A percentile compares a stretch with the other conserved stretches of the same genome.
phyloP scores from a whole-genome alignment of 2,888 invertebrate species.

The Dendrolimus pini region DNA sequence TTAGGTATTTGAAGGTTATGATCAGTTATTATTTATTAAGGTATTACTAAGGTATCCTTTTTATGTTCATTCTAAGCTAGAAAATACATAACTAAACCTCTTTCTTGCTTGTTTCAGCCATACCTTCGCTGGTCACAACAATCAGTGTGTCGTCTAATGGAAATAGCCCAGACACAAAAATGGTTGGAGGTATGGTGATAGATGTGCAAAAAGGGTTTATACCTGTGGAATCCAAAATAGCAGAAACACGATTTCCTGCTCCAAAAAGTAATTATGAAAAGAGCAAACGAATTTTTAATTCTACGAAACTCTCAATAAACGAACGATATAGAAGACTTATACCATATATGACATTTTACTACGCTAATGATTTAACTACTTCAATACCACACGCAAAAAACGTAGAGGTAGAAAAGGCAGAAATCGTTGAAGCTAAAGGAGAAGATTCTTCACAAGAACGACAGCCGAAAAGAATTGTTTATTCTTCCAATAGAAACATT shows the following conservation, averaged over 20 bases:
- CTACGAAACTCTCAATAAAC: conserved; percentile 65
- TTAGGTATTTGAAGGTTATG: no score
- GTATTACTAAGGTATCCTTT: no score
- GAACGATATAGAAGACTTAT: conserved; percentile 86
- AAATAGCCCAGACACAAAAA: conserved; percentile 66
- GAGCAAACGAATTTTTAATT: conserved; percentile 29
- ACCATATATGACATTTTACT: conserved; percentile 89
- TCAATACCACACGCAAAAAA: conserved; percentile 47
- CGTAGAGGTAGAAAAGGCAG: conserved; percentile 60
- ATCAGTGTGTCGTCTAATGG: conserved; percentile 71
- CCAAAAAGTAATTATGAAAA: conserved; percentile 29
- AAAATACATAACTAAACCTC: no score
- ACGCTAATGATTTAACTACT: conserved; percentile 76
- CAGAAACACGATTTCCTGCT: conserved; percentile 15
- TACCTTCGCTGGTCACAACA: conserved; percentile 42
- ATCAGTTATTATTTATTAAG: no score
- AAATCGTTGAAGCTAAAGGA: conserved; percentile 48
- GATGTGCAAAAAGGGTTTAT: conserved; percentile 46
- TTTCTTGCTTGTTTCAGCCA: conserved; percentile 54
- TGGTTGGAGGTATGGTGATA: conserved; percentile 53
- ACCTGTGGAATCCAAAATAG: conserved; percentile 31
- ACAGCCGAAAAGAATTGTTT: conserved; percentile 49
- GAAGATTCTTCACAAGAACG: conserved; percentile 31
- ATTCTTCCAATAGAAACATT: conserved; percentile 47
- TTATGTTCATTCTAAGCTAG: no score